phyloP scores from a whole-genome alignment of 1,140 invertebrate species.

The Drosophila nasuta region DNA sequence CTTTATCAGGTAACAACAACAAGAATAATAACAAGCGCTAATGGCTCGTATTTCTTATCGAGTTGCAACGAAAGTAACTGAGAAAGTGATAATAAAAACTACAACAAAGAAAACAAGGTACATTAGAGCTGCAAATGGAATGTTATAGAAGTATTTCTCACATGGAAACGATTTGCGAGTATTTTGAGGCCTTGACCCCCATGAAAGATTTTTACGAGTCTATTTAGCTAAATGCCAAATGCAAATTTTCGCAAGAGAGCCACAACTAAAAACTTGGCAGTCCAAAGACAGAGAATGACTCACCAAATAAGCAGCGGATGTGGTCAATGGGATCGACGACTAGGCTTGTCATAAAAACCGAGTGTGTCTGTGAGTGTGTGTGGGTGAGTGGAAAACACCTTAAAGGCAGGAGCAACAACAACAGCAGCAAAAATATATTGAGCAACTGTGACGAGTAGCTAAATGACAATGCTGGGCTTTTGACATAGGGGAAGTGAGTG shows the following conservation, averaged over 20 bases:
- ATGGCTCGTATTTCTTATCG: constrained; percentile 35
- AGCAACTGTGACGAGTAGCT: constrained; percentile 48
- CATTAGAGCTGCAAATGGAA: constrained; percentile 12
- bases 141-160: constrained; percentile 15
- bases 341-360: constrained; percentile 38
- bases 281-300: constrained; percentile 3
- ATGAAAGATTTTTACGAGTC: constrained; percentile 16
- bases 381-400: constrained; percentile 43
- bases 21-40: constrained; percentile 19
- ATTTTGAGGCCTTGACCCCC: constrained; percentile 38
- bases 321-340: constrained; percentile 39
- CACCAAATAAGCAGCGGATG: constrained; percentile 36
- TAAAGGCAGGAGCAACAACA: constrained; percentile 35
- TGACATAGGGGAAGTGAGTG: constrained; percentile 24
- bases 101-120: not conserved
- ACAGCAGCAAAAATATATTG: constrained; percentile 26
- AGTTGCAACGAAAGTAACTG: constrained; percentile 23
- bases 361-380: constrained; percentile 23
- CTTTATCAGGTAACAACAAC: constrained; percentile 21
- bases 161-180: not conserved
- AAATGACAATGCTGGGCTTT: constrained; percentile 56
- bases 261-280: not conserved
- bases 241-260: constrained; percentile 19
- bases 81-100: constrained; percentile 2
- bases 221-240: constrained; percentile 38